Conservation (phyloP, 2,797 vertebrate genomes). For the Spinibarbus caldwelli region DNA sequence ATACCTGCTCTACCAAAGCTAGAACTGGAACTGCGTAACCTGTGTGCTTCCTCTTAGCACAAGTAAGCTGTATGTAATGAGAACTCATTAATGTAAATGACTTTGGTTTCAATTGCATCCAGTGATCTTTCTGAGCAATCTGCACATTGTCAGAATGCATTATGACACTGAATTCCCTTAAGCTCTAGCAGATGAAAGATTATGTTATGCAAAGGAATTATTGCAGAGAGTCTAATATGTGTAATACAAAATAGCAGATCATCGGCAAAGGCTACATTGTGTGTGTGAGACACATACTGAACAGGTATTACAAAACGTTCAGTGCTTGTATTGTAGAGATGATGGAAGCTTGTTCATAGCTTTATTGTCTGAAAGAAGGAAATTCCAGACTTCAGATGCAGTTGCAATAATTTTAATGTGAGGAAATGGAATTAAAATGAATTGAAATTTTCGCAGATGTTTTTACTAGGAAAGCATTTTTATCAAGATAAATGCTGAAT, state of each 20-base stretch:
- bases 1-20: constrained; percentile 7
- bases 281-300: not conserved
- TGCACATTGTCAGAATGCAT: constrained; percentile 12
- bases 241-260: not conserved
- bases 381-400: not conserved
- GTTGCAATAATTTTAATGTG: not conserved
- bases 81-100: constrained; percentile 35
- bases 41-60: constrained; percentile 19
- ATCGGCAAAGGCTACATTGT: not conserved
- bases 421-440: not conserved
- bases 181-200: constrained; percentile 14
- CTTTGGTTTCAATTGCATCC: constrained; percentile 13
- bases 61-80: constrained; percentile 27
- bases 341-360: not conserved
- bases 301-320: not conserved
- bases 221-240: constrained; percentile 1
- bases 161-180: constrained; percentile 17
- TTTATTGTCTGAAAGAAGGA: not conserved
- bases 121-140: constrained; percentile 31
- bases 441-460: not conserved
- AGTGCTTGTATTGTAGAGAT: not conserved
- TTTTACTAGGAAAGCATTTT: not conserved
- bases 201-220: not conserved
- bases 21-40: constrained; percentile 9
- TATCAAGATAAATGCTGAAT: not conserved